phyloP scores from a whole-genome alignment of 2,888 invertebrate genomes.

The Lomographa bimaculata region DNA sequence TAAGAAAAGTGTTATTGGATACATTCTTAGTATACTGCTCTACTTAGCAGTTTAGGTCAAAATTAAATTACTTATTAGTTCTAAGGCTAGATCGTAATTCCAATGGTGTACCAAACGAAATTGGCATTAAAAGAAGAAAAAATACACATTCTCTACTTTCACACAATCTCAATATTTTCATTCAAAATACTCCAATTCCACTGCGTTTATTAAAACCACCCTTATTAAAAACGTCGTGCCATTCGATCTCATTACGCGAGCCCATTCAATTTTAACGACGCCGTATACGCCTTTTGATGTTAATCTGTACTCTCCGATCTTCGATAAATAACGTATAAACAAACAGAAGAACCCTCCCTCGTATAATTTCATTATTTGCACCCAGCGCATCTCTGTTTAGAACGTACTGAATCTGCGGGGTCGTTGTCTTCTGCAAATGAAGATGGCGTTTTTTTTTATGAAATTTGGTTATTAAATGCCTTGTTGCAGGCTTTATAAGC shows the following conservation, averaged over 20 bases:
- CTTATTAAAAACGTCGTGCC: conserved; percentile 20
- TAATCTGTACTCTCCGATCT: conserved; percentile 57
- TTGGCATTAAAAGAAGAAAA: too few relatives aligned
- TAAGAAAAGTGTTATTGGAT: too few relatives aligned
- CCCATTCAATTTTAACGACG: conserved; percentile 66
- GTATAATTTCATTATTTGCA: conserved; percentile 53
- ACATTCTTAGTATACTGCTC: too few relatives aligned
- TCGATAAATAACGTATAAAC: conserved; percentile 45
- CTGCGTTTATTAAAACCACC: conserved; percentile 12
- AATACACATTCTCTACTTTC: too few relatives aligned
- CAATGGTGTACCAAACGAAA: too few relatives aligned
- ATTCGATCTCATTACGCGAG: conserved; percentile 47
- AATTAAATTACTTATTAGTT: too few relatives aligned
- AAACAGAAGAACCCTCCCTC: conserved; percentile 42
- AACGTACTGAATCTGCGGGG: conserved; percentile 36
- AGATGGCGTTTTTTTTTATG: conserved; percentile 8
- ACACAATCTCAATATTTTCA: too few relatives aligned
- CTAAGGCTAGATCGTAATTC: too few relatives aligned
- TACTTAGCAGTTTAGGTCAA: too few relatives aligned
- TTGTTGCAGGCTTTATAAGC: too few relatives aligned
- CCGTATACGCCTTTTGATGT: conserved; percentile 64
- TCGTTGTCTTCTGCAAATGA: conserved; percentile 21
- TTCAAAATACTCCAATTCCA: too few relatives aligned
- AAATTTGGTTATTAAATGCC: too few relatives aligned
- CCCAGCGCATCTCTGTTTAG: conserved; percentile 41